phyloP scores from a whole-genome alignment of 1,140 invertebrate genomes.

The Listronotus oregonensis region DNA sequence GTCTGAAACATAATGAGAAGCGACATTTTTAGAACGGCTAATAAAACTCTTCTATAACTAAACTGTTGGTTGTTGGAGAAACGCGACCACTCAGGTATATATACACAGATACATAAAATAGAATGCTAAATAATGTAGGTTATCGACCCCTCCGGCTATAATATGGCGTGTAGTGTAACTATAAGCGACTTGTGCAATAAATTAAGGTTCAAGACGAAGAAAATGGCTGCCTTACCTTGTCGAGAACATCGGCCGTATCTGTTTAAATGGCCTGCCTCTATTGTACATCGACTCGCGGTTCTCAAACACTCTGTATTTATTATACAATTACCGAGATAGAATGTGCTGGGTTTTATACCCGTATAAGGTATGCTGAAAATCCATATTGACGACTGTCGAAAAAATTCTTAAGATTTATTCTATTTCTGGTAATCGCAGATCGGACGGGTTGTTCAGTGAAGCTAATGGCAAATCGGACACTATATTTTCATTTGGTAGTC shows the following conservation, averaged over 20 bases:
- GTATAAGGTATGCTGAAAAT: conserved; percentile 3
- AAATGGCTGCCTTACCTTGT: conserved; percentile 35
- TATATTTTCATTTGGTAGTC: no score
- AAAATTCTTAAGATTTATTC: no score
- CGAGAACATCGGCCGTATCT: conserved; percentile 27
- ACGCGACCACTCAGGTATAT: conserved; percentile 51
- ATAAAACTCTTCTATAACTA: conserved; percentile 46
- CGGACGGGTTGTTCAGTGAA: no score
- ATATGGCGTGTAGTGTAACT: conserved; percentile 38
- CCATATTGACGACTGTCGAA: no score
- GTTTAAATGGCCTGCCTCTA: conserved; percentile 13
- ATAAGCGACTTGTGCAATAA: conserved; percentile 38
- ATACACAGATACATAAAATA: conserved; percentile 53
- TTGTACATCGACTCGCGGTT: conserved; percentile 21
- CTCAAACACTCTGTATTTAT: conserved; percentile 29
- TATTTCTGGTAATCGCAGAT: no score
- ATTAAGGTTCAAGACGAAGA: conserved; percentile 35
- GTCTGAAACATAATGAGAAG: conserved; percentile 24
- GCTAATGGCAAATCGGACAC: no score
- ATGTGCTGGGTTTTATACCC: conserved; percentile 19
- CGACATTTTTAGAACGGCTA: conserved; percentile 56
- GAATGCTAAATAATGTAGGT: conserved; percentile 57
- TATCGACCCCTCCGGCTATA: conserved; percentile 51
- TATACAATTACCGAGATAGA: conserved; percentile 26
- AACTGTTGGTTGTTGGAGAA: conserved; percentile 27